Percentiles rank a stretch among this genome's conserved stretches.
These are phyloP conservation scores for Entomobrya proxima DNA, from an alignment of 2,888 invertebrate species.

Conservation along the genomic window DNA sequence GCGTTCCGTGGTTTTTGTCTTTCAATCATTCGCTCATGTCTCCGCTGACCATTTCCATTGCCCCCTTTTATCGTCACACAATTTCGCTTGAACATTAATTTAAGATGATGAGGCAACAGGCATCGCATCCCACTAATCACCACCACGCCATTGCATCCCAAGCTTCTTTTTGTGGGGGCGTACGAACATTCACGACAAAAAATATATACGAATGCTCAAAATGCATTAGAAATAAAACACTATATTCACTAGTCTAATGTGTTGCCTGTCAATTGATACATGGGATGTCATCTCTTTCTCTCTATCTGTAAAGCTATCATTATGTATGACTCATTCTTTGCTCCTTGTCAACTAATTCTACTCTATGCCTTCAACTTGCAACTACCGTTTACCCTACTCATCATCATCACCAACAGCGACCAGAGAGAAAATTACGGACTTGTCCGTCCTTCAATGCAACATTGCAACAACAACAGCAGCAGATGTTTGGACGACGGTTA, in stretches of 20 bases:
- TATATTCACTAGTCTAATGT: no score
- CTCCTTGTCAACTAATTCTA: slow-evolving; percentile 48
- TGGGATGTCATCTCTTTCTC: slow-evolving; percentile 49
- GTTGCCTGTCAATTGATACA: slow-evolving; percentile 61
- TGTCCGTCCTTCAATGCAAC: slow-evolving; percentile 18
- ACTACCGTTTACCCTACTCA: not conserved
- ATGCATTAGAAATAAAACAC: not conserved
- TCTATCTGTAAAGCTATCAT: slow-evolving; percentile 43
- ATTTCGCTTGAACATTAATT: slow-evolving; percentile 28
- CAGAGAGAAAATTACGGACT: slow-evolving; percentile 61
- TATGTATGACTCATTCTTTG: slow-evolving; percentile 57
- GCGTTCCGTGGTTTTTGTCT: not conserved
- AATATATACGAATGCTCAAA: not conserved
- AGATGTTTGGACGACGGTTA: slow-evolving; percentile 50
- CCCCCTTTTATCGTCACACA: not conserved
- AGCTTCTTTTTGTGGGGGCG: slow-evolving; percentile 43
- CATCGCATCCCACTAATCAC: slow-evolving; percentile 41
- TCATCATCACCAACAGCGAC: slow-evolving; percentile 3
- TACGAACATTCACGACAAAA: not conserved
- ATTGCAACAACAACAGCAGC: slow-evolving; percentile 8
- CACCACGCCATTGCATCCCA: not conserved
- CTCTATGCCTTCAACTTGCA: not conserved
- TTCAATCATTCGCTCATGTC: not conserved
- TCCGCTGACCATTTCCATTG: not conserved
- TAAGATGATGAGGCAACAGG: slow-evolving; percentile 41